These are phyloP conservation scores for Corythornis madagascariensis DNA, from an alignment of 2,113 vertebrate genomes.

Conservation along the genomic window DNA sequence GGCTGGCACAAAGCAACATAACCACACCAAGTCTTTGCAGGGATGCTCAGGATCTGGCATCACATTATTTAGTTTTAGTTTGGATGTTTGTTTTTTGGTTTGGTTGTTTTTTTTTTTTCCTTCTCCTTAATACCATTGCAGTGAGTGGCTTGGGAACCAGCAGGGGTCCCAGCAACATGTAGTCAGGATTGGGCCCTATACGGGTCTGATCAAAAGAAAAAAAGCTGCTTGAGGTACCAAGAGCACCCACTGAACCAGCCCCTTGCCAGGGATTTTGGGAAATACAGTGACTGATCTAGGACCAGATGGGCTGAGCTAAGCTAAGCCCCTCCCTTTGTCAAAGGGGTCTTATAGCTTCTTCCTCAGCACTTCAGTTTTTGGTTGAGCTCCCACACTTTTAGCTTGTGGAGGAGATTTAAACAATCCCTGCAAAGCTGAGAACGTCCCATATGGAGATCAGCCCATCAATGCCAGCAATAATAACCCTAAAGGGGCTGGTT, in stretches of 20 bases:
- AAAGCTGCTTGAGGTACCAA: neutral
- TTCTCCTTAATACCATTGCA: neutral
- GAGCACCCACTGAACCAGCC: neutral
- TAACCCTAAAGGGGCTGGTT: neutral
- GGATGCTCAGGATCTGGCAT: neutral
- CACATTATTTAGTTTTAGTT: no score
- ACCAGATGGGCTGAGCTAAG: neutral
- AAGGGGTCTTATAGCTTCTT: neutral
- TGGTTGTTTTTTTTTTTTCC: neutral
- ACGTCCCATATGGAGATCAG: neutral
- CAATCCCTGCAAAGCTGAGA: neutral
- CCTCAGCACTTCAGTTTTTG: neutral
- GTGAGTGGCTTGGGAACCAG: neutral
- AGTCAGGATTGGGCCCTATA: neutral
- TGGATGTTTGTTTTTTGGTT: neutral
- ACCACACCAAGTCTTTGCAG: neutral
- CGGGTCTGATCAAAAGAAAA: neutral
- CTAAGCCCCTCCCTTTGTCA: neutral
- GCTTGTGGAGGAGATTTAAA: neutral
- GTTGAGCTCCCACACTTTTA: neutral
- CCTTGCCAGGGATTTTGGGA: accelerated
- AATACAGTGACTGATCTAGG: neutral
- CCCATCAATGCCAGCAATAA: neutral
- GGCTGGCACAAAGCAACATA: neutral
- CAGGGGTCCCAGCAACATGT: accelerated